Percentiles rank a stretch among this genome's conserved stretches.
phyloP scores from a whole-genome alignment of 2,113 vertebrate species.

The Nanger granti region DNA sequence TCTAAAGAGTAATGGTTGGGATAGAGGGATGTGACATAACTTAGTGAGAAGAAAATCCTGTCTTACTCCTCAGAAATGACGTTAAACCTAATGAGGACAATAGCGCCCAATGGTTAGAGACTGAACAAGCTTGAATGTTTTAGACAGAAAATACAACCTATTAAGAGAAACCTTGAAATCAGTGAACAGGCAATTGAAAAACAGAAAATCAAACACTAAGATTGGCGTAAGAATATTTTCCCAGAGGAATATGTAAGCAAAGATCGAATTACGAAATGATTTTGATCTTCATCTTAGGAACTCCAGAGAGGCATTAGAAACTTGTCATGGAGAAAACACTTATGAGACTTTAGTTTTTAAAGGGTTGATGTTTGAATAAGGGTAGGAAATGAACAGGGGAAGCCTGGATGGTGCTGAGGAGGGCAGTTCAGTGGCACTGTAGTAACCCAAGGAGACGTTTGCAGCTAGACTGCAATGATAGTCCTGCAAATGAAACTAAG shows the following conservation, averaged over 20 bases:
- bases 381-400: not conserved
- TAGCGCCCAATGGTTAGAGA: not conserved
- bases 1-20: not conserved
- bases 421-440: not conserved
- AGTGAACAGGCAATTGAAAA: not conserved
- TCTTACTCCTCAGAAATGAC: not conserved
- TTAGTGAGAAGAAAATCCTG: not conserved
- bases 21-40: not conserved
- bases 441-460: not conserved
- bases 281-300: not conserved
- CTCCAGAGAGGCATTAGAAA: not conserved
- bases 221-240: not conserved
- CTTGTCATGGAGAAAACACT: not conserved
- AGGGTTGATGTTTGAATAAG: not conserved
- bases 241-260: not conserved
- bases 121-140: not conserved
- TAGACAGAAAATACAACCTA: not conserved
- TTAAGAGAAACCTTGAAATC: not conserved
- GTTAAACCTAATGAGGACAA: not conserved
- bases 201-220: not conserved
- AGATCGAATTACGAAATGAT: not conserved
- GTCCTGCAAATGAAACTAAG: not conserved
- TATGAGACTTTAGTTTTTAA: not conserved
- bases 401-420: not conserved
- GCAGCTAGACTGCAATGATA: rapidly evolving